Conservation (phyloP, 2,113 vertebrate species). For the Piprites chloris region DNA sequence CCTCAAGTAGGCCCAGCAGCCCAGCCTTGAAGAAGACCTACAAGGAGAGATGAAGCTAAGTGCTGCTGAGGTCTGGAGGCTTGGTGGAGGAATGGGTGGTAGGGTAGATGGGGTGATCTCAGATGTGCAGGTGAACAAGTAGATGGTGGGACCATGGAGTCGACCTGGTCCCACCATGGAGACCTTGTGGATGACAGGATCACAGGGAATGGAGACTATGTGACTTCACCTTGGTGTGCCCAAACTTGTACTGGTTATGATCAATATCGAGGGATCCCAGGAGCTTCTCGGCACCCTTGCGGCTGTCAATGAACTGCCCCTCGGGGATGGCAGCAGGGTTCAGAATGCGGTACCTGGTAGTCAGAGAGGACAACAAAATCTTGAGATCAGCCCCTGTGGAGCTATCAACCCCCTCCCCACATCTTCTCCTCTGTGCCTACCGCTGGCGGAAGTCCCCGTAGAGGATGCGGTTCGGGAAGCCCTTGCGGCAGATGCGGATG, state of each 20-base stretch:
- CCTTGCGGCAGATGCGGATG: conserved; percentile 91
- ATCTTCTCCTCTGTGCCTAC: conserved; percentile 18
- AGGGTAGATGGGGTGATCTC: not conserved
- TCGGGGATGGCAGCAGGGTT: conserved; percentile 68
- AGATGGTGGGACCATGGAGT: not conserved
- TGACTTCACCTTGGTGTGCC: conserved; percentile 79
- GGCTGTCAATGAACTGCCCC: conserved; percentile 92
- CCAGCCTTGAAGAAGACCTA: conserved; percentile 87
- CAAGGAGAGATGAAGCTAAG: not conserved
- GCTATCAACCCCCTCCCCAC: not conserved
- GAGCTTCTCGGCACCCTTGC: conserved; percentile 81
- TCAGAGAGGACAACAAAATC: conserved; percentile 19
- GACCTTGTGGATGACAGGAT: not conserved
- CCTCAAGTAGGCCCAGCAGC: conserved; percentile 85
- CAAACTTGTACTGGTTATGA: conserved; percentile 85
- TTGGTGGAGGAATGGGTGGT: not conserved
- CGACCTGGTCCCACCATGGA: not conserved
- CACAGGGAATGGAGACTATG: not conserved
- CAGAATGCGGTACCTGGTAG: conserved; percentile 64
- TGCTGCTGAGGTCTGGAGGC: not conserved
- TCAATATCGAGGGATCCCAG: conserved; percentile 82
- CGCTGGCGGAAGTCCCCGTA: conserved; percentile 88
- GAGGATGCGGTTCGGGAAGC: conserved; percentile 87
- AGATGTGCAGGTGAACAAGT: not conserved
- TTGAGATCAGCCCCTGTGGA: not conserved